phyloP scores from a whole-genome alignment of 2,888 invertebrate genomes.

The Oxyteleia sp. region DNA sequence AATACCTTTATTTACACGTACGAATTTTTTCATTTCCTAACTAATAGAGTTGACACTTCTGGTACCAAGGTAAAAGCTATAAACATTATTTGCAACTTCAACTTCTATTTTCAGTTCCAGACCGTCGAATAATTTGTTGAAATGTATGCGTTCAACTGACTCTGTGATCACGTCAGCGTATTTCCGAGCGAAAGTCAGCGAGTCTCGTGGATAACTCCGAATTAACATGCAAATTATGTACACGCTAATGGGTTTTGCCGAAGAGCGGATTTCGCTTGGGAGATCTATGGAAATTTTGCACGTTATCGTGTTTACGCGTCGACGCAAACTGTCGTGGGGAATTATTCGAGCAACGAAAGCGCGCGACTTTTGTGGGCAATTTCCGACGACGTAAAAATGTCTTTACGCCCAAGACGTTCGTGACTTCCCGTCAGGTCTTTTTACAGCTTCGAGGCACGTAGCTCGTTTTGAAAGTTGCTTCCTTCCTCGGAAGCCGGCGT shows the following conservation, averaged over 20 bases:
- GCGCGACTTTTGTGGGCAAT: conserved; percentile 43
- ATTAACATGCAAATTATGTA: conserved; percentile 30
- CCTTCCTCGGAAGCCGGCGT: conserved; percentile 48
- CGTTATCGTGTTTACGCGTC: conserved; percentile 47
- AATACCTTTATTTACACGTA: too few species aligned
- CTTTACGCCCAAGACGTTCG: conserved; percentile 53
- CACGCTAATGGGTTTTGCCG: conserved; percentile 9
- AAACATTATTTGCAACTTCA: too few species aligned
- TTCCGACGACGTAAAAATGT: conserved; percentile 51
- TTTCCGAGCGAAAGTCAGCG: conserved; percentile 8
- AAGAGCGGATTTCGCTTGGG: conserved; percentile 12
- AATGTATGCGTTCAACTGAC: background rate
- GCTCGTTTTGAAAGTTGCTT: conserved; percentile 65
- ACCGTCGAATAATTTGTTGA: too few species aligned
- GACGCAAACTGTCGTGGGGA: conserved; percentile 31
- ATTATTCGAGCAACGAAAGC: conserved; percentile 21
- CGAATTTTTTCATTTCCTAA: too few species aligned
- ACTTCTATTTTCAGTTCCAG: too few species aligned
- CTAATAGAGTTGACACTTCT: too few species aligned
- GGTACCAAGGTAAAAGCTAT: too few species aligned
- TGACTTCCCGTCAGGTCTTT: conserved; percentile 59
- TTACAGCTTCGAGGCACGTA: conserved; percentile 61
- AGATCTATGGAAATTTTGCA: conserved; percentile 8
- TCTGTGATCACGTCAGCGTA: background rate
- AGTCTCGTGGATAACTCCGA: background rate